Evolutionary conservation across 2,888 invertebrate genomes (phyloP), one percentile per base, ranked within the genome.

Genomic region (Microctonus hyperodae): DNA sequence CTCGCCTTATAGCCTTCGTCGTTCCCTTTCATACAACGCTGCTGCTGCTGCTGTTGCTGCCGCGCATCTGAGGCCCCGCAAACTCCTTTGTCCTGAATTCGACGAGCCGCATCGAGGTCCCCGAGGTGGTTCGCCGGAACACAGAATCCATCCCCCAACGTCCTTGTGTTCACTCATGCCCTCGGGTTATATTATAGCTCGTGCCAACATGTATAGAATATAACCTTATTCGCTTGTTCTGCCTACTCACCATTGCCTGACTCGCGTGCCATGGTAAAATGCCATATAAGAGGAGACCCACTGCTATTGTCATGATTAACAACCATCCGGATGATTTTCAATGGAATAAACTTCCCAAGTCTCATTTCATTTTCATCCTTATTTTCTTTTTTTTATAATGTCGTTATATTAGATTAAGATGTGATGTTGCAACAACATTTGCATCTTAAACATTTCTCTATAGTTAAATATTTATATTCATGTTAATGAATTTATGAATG

Each of bases 221-320:
- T 20, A 13, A 22, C 20, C 20, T 58, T 40, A 22, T 35, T 58
- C 58, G 23, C 3, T 6, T 37, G 51, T 50, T 33, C 60, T 60
- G 50, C 28, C 60, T 60, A 48, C 50, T 60, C 50, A 23, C 22
- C 22, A 48, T 35, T 35, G 48, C 33, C 28, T 31, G 9, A 22
- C 31, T 44, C 50, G 48, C 64, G 64, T 64, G 56, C 64, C 50
- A 48, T 44, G 20, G 48, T 53, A 31, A 48, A 35, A 35, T 33
- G 6, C 20, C 9, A 16, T 44, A 62, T 53, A 5, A 28, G 4
- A 23, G 28, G 20, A 37, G 37, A 53, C 23, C 33, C 28, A 10
- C 37, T 37, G 25, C 33, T 28, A 56, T 63, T 59, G 50, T 59
- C 25, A 50, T 37, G 65, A 65, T 59, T 65, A 65, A 65, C 58